These are phyloP conservation scores for Erythrocercus mccallii DNA, from an alignment of 2,113 vertebrate species.

Conservation along the genomic window DNA sequence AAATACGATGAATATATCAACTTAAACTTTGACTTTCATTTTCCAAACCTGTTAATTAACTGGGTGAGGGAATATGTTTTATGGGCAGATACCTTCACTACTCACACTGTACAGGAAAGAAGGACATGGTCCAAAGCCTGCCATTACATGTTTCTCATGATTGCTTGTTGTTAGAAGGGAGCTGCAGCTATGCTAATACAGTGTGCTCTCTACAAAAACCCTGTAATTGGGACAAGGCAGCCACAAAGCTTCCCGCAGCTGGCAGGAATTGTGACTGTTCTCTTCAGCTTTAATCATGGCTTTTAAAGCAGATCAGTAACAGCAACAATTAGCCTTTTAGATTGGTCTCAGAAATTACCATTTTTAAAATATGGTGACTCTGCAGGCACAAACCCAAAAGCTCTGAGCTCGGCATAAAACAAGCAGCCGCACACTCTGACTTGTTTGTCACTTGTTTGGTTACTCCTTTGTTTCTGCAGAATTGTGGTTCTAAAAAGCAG, in stretches of 20 bases:
- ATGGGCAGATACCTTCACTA: background rate
- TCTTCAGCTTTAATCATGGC: conserved; percentile 35
- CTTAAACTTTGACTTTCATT: background rate
- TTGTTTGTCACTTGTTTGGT: background rate
- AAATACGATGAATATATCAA: background rate
- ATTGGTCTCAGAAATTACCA: conserved; percentile 44
- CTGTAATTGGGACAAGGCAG: conserved; percentile 57
- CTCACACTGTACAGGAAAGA: background rate
- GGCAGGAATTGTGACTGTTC: conserved; percentile 55
- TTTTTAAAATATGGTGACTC: conserved; percentile 49
- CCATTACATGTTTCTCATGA: conserved; percentile 21
- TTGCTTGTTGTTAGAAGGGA: conserved; percentile 30
- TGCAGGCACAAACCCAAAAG: conserved; percentile 17
- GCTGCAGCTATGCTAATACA: conserved; percentile 47
- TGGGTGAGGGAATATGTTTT: background rate
- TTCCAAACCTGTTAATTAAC: background rate
- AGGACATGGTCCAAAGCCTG: background rate
- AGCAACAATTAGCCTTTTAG: conserved; percentile 56
- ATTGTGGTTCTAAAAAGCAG: background rate
- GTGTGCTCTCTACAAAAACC: conserved; percentile 7
- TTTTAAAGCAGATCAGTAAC: conserved; percentile 57
- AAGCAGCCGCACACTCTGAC: background rate
- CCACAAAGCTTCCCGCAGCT: conserved; percentile 33
- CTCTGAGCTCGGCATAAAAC: conserved; percentile 34
- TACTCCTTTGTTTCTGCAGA: conserved; percentile 12